Percentiles rank a stretch among this genome's conserved stretches.
Evolutionary conservation across 1,140 invertebrate genomes (phyloP).

Genomic region (Pinna nobilis): DNA sequence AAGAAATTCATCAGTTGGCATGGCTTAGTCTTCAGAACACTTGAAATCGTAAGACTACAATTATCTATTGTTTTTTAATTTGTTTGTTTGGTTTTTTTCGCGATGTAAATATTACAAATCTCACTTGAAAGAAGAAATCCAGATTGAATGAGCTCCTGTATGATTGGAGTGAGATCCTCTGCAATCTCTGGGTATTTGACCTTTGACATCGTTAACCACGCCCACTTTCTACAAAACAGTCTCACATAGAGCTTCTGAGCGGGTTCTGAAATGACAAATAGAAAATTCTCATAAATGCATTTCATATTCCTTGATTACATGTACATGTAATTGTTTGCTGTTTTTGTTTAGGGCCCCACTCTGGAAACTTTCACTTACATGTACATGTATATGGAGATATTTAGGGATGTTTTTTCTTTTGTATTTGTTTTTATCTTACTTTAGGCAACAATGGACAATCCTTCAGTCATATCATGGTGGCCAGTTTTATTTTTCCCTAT

Average conservation of each 20-base stretch:
- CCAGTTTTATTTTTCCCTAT: too few species aligned
- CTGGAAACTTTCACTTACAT: not conserved
- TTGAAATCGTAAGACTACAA: too few species aligned
- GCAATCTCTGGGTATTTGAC: constrained; percentile 76
- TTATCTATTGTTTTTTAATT: too few species aligned
- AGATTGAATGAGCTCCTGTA: constrained; percentile 68
- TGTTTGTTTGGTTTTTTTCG: too few species aligned
- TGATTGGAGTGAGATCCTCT: constrained; percentile 61
- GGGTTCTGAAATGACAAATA: constrained; percentile 50
- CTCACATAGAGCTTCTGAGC: constrained; percentile 76
- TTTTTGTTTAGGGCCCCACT: too few species aligned
- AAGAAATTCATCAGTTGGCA: too few species aligned
- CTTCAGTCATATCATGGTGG: too few species aligned
- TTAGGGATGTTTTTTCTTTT: not conserved
- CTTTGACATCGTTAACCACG: constrained; percentile 72
- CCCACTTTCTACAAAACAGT: constrained; percentile 76
- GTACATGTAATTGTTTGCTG: not conserved
- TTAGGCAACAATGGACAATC: too few species aligned
- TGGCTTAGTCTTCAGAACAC: too few species aligned
- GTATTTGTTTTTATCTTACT: too few species aligned
- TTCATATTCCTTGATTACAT: not conserved
- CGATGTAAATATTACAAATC: too few species aligned
- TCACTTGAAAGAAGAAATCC: too few species aligned
- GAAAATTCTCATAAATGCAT: not conserved
- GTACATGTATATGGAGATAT: not conserved